phyloP scores from a whole-genome alignment of 2,888 invertebrate species.

The Unio pictorum region DNA sequence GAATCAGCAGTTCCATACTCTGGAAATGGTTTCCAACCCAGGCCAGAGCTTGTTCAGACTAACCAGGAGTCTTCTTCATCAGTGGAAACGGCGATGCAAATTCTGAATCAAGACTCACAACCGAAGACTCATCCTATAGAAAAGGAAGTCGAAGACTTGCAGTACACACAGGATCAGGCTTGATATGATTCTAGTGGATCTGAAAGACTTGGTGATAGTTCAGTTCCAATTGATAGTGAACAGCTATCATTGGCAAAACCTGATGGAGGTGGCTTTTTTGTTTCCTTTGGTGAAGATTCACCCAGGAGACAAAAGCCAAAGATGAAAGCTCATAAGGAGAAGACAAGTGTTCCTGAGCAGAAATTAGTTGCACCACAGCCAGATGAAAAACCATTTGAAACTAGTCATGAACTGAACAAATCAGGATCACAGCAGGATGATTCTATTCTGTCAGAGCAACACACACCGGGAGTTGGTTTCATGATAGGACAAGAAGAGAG shows the following conservation, averaged over 20 bases:
- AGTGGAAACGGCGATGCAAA: too few species aligned
- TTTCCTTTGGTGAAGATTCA: conserved; percentile 88
- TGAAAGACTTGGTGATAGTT: not conserved
- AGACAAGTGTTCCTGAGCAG: conserved; percentile 1
- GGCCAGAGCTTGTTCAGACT: too few species aligned
- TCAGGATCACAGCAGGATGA: conserved; percentile 2
- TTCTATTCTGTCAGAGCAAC: conserved; percentile 5
- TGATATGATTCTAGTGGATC: not conserved
- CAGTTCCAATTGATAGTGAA: not conserved
- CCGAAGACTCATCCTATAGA: conserved; percentile 8
- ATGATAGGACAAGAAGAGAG: conserved; percentile 80
- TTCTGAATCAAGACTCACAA: too few species aligned
- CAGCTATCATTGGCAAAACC: not conserved
- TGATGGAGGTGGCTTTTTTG: conserved; percentile 80
- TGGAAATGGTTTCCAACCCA: too few species aligned
- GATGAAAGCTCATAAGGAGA: not conserved
- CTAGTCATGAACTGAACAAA: conserved; percentile 5
- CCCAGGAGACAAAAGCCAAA: conserved; percentile 81
- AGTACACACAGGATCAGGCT: conserved; percentile 1
- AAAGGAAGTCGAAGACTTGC: not conserved
- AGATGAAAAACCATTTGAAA: not conserved
- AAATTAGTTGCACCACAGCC: conserved; percentile 3
- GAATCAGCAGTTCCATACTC: too few species aligned
- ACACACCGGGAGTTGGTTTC: conserved; percentile 66
- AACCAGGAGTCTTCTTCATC: too few species aligned